Percentiles rank a stretch among this genome's conserved stretches.
phyloP scores from a whole-genome alignment of 92 coral and sea anemone species.

The Metridium senile region DNA sequence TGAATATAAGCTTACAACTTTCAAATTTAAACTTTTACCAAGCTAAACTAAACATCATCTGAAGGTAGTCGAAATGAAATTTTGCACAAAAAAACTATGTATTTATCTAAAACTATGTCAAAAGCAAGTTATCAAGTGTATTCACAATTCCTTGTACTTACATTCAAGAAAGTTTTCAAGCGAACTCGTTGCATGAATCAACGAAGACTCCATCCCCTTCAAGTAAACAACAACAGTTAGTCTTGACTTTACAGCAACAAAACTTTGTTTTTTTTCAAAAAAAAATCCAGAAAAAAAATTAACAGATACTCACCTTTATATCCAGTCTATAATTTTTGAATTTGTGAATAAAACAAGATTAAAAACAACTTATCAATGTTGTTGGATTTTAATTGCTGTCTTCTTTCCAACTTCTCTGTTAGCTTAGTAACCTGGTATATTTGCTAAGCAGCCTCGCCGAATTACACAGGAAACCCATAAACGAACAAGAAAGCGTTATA shows the following conservation, averaged over 20 bases:
- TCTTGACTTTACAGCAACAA: not conserved
- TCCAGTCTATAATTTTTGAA: not conserved
- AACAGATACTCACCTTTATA: not conserved
- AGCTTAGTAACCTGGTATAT: conserved; percentile 26
- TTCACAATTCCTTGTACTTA: not conserved
- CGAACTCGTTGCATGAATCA: conserved; percentile 18
- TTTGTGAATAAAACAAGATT: not conserved
- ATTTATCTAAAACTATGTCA: not conserved
- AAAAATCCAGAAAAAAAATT: too few species aligned
- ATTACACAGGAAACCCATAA: conserved; percentile 11
- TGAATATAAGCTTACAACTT: not conserved
- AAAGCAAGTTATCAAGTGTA: not conserved
- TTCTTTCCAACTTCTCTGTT: not conserved
- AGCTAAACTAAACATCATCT: too few species aligned
- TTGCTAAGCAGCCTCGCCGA: conserved; percentile 3
- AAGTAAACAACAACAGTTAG: conserved; percentile 2
- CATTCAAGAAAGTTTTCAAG: conserved; percentile 35
- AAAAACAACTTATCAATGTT: not conserved
- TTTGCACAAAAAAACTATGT: too few species aligned
- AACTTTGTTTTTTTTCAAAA: not conserved
- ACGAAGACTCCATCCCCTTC: conserved; percentile 8
- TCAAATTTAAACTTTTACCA: too few species aligned
- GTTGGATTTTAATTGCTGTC: not conserved
- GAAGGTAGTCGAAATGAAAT: too few species aligned
- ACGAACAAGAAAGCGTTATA: too few species aligned